Evolutionary conservation across 2,797 vertebrate genomes (phyloP).

Genomic region (Carapus acus): DNA sequence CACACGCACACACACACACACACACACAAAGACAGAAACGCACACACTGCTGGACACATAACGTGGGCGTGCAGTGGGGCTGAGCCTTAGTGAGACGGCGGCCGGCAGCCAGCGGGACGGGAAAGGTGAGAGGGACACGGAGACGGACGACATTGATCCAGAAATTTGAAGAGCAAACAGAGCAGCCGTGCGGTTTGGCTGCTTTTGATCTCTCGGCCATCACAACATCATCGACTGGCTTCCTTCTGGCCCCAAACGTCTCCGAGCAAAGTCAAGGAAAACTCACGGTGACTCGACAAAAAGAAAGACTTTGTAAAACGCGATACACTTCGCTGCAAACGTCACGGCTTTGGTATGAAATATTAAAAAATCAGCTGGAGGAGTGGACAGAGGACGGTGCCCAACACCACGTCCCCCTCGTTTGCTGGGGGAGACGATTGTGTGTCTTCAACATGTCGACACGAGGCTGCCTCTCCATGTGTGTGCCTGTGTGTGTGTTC

Average conservation of each 20-base stretch:
- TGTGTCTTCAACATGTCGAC: slow-evolving; percentile 5
- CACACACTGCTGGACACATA: no score
- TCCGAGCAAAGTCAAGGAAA: background rate
- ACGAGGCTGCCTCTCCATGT: slow-evolving; percentile 7
- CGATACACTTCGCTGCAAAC: background rate
- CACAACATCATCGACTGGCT: background rate
- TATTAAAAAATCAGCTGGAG: no score
- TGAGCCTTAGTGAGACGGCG: background rate
- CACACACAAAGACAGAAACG: no score
- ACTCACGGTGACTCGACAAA: background rate
- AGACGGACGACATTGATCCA: background rate
- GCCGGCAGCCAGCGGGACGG: background rate
- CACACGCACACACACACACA: no score
- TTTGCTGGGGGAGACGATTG: no score
- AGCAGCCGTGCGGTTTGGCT: background rate
- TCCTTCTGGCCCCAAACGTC: no score
- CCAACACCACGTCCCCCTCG: background rate
- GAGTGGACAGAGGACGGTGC: no score
- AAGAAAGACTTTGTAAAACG: background rate
- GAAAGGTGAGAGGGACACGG: background rate
- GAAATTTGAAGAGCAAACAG: background rate
- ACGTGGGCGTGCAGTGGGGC: no score
- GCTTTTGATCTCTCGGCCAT: background rate
- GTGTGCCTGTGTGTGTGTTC: slow-evolving; percentile 11
- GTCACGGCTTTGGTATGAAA: no score